phyloP scores from a whole-genome alignment of 2,888 invertebrate genomes.

The Calliphora vomitoria region DNA sequence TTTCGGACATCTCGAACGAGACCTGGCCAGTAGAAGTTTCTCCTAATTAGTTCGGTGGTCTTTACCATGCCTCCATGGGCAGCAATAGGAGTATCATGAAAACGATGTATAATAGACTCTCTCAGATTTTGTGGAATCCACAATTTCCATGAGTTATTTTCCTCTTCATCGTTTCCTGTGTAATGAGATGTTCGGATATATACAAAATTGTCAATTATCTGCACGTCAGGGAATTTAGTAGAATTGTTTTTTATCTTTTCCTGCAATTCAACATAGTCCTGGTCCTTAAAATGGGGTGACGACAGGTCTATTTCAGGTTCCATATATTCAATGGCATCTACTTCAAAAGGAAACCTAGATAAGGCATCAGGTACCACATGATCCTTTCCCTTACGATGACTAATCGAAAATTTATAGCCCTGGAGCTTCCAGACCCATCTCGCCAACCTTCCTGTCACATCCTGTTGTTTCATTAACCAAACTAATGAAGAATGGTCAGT shows the following conservation, averaged over 20 bases:
- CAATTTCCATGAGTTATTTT: slow-evolving; percentile 13
- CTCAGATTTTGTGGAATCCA: slow-evolving; percentile 29
- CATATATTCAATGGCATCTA: not conserved
- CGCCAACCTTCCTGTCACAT: too few relatives aligned
- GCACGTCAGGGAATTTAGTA: slow-evolving; percentile 8
- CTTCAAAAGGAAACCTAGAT: not conserved
- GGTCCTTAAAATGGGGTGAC: slow-evolving; percentile 22
- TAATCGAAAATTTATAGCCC: not conserved
- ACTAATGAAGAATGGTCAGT: too few relatives aligned
- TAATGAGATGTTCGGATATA: slow-evolving; percentile 29
- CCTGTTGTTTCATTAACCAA: too few relatives aligned
- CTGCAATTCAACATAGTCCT: slow-evolving; percentile 5
- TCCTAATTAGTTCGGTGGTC: slow-evolving; percentile 6
- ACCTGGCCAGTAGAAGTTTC: slow-evolving; percentile 1
- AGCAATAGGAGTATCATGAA: slow-evolving; percentile 1
- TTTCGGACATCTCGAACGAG: too few relatives aligned
- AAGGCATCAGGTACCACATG: not conserved
- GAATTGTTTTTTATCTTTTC: not conserved
- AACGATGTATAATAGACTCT: not conserved
- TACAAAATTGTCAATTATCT: slow-evolving; percentile 29
- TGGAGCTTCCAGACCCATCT: not conserved
- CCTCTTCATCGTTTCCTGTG: slow-evolving; percentile 17
- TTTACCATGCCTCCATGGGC: not conserved
- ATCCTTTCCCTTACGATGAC: not conserved
- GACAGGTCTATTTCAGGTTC: slow-evolving; percentile 29